Percentiles rank a stretch among this genome's conserved stretches.
These are phyloP conservation scores for Acanthosoma haemorrhoidale DNA, from an alignment of 2,888 invertebrate genomes.

Conservation along the genomic window DNA sequence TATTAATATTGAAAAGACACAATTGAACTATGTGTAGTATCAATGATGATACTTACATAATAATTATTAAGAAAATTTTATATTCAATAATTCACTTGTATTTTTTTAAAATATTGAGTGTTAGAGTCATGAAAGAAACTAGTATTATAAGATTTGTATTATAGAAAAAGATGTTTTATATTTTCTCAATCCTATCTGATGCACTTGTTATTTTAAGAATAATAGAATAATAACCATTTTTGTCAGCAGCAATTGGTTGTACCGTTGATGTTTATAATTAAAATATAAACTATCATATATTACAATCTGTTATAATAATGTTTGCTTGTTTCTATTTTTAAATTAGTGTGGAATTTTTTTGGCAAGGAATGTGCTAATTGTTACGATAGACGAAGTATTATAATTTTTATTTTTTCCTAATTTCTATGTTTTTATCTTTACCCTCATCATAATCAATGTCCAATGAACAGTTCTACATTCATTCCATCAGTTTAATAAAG, in stretches of 20 bases:
- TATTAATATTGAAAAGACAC: slow-evolving; percentile 23
- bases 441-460: neutral
- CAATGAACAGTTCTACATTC: neutral
- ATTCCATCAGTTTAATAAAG: neutral
- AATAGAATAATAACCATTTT: neutral
- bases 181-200: neutral
- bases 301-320: neutral
- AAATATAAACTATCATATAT: neutral
- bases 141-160: slow-evolving; percentile 24
- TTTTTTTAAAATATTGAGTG: slow-evolving; percentile 24
- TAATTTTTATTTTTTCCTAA: slow-evolving; percentile 25
- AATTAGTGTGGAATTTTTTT: neutral
- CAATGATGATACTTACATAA: neutral
- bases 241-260: neutral
- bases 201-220: slow-evolving; percentile 4
- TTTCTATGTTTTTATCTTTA: slow-evolving; percentile 4
- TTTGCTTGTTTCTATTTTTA: neutral
- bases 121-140: neutral
- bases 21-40: slow-evolving; percentile 9
- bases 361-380: slow-evolving; percentile 21
- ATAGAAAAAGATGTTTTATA: slow-evolving; percentile 21
- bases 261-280: neutral
- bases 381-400: slow-evolving; percentile 18
- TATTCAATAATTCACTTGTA: slow-evolving; percentile 24
- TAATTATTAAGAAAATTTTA: slow-evolving; percentile 7